Evolutionary conservation across 2,797 vertebrate species (phyloP), one percentile per base, ranked within the genome.

Genomic region (Darevskia nairensis): DNA sequence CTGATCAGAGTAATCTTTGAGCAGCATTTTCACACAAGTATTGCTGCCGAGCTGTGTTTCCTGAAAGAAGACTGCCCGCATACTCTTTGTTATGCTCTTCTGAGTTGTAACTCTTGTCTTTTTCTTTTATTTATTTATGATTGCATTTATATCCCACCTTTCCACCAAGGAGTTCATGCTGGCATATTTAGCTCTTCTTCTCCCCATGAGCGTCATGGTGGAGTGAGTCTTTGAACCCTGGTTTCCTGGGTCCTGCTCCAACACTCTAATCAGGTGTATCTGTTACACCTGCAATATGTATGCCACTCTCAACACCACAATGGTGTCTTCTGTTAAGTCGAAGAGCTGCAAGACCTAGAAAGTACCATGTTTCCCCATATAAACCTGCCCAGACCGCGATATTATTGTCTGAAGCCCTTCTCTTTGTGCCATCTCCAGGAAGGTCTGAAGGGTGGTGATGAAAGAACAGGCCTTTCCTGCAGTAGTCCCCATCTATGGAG

Each of bases 1-100:
- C 44, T 81, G 41, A 80, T 85, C 59, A 23, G 78, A 68, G 23
- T 80, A 75, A 81, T 85, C n/a, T 76, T 46, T 35, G 69, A 74
- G 55, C 23, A 80, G 50, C 11, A 76, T 39, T 87, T 85, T 41
- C 68, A 39, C 35, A 35, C 69, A 69, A 66, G 50, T 72, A 29
- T 55, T 81, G 8, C 69, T 75, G 55, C 27, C n/a, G 23, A 69
- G 15, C 15, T 72, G 87, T 7, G 29, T 75, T 80, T 89, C 68
- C 82, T 64, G 23, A 80, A 74, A 39, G 55, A 85, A 89, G 35
- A 50, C 61, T 19, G 66, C 39, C 8, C 2, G 6, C 6, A 32
- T 74, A 41, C 39, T 89, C 69, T 66, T 27, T n/a, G 69, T 75
- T 35, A 35, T 27, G 8, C 6, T 80, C 23, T 72, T 81, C 50